phyloP scores from a whole-genome alignment of 2,113 vertebrate species.

The Passer montanus region DNA sequence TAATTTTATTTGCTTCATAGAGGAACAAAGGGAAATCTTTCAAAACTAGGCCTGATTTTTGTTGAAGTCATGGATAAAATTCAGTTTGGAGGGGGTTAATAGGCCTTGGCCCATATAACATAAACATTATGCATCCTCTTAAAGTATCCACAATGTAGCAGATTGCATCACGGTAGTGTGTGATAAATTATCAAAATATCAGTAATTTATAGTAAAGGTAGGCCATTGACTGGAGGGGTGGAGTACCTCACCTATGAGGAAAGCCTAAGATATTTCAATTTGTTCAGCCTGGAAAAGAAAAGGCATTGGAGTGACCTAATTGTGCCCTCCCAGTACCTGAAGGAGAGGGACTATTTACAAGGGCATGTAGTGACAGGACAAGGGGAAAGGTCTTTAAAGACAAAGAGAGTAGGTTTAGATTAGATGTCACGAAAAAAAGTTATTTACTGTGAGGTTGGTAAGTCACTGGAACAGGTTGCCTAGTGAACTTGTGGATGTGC shows the following conservation, averaged over 20 bases:
- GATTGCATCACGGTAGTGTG: accelerated
- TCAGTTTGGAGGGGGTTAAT: accelerated
- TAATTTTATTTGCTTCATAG: not conserved
- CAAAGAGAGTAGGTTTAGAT: not conserved
- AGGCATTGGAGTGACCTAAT: not conserved
- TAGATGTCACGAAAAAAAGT: not conserved
- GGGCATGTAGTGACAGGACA: not conserved
- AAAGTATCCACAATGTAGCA: not conserved
- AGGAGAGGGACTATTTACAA: not conserved
- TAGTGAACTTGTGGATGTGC: not conserved
- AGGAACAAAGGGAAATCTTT: not conserved
- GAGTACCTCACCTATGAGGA: not conserved
- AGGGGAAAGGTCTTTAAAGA: not conserved
- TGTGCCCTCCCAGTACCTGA: not conserved
- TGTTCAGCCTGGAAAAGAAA: not conserved
- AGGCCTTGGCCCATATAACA: not conserved
- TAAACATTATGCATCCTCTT: not conserved
- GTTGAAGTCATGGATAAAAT: not conserved
- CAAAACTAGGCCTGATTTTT: not conserved
- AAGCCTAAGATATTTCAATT: not conserved
- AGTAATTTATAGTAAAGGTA: not conserved
- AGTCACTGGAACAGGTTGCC: not conserved
- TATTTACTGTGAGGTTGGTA: not conserved
- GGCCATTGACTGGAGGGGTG: not conserved
- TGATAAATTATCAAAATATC: not conserved